Conservation (phyloP, 2,113 vertebrate species). For the Psammodynastes pulverulentus region DNA sequence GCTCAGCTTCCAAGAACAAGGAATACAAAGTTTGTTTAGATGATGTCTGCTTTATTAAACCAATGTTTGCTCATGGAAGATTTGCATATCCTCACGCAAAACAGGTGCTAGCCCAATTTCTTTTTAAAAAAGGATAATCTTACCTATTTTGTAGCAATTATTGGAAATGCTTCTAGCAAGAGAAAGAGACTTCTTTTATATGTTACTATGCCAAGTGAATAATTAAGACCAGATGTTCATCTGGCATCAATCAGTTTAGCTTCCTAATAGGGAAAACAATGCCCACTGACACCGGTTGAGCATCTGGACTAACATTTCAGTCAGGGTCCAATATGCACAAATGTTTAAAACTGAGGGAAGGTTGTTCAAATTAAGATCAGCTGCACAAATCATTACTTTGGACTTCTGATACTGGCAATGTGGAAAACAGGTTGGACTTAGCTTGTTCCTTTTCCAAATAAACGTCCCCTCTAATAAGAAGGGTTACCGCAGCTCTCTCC, state of each 20-base stretch:
- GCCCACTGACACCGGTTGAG: conserved; percentile 1
- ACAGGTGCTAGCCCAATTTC: conserved; percentile 2
- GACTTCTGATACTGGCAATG: not conserved
- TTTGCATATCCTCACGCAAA: conserved; percentile 10
- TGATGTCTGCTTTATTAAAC: not conserved
- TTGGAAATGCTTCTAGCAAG: not conserved
- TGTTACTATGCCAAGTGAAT: conserved; percentile 12
- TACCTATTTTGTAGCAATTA: conserved; percentile 26
- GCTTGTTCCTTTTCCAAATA: conserved; percentile 4
- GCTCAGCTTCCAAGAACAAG: not conserved
- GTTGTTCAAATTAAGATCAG: not conserved
- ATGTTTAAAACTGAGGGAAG: not conserved
- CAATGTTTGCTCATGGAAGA: not conserved
- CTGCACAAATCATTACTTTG: not conserved
- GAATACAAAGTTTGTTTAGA: not conserved
- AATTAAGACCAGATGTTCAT: conserved; percentile 15
- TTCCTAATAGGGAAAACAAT: conserved; percentile 10
- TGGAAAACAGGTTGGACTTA: not conserved
- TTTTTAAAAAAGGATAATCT: conserved; percentile 4
- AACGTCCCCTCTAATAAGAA: not conserved
- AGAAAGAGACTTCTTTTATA: not conserved
- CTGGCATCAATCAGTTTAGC: not conserved
- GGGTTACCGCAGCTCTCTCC: not conserved
- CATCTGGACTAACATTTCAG: not conserved
- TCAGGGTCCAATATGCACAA: not conserved